Percentiles rank a stretch among this genome's conserved stretches.
phyloP scores from a whole-genome alignment of 2,888 invertebrate species.

The Diachrysia chrysitis region DNA sequence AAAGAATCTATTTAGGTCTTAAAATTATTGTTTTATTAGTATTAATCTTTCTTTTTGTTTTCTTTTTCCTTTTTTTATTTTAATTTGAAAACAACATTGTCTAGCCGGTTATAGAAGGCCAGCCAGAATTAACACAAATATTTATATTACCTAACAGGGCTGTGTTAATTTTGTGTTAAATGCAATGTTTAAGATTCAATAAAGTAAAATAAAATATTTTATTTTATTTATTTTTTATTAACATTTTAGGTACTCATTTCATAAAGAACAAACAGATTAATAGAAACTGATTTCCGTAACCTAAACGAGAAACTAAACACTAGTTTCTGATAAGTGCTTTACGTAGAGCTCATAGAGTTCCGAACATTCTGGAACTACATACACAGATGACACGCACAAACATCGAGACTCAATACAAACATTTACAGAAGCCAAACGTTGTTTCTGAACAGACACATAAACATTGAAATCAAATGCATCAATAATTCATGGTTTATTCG shows the following conservation, averaged over 20 bases:
- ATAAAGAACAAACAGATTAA: conserved; percentile 6
- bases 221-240: no score
- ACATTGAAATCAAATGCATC: conserved; percentile 8
- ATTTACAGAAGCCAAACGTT: conserved; percentile 22
- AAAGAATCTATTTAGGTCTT: no score
- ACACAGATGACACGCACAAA: conserved; percentile 5
- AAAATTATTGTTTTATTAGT: no score
- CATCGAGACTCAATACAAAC: conserved; percentile 20
- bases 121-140: no score
- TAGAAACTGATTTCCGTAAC: background rate
- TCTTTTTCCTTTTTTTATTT: no score
- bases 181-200: no score
- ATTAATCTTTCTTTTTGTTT: no score
- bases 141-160: no score
- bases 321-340: background rate
- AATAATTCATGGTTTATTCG: conserved; percentile 2
- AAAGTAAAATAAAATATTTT: no score
- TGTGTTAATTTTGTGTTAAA: no score
- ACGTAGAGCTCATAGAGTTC: background rate
- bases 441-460: conserved; percentile 17
- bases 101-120: no score
- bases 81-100: no score
- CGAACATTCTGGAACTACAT: background rate
- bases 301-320: conserved; percentile 3
- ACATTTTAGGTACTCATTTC: conserved; percentile 5